Conservation (phyloP, 1,140 invertebrate genomes). For the Brachionus rubens region DNA sequence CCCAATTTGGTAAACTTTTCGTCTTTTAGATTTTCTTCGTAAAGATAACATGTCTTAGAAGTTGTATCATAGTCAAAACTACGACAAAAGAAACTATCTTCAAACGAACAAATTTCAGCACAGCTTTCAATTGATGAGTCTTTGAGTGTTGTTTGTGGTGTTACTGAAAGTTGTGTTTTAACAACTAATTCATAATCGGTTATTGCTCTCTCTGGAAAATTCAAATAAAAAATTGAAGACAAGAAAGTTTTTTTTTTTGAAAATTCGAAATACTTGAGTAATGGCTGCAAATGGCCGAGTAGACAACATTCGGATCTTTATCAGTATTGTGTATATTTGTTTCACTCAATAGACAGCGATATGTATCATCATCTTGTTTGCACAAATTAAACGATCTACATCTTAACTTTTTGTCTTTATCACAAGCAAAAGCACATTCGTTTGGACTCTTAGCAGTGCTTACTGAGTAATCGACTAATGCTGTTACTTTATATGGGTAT, state of each 20-base stretch:
- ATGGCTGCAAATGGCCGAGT: slow-evolving; percentile 30
- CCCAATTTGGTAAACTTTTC: slow-evolving; percentile 4
- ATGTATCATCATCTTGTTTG: slow-evolving; percentile 32
- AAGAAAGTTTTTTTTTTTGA: not conserved
- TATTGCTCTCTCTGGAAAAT: not conserved
- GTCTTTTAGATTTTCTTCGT: slow-evolving; percentile 17
- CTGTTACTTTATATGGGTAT: slow-evolving; percentile 35
- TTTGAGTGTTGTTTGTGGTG: not conserved
- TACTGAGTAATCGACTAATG: slow-evolving; percentile 22
- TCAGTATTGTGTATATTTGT: slow-evolving; percentile 20
- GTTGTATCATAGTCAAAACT: slow-evolving; percentile 18
- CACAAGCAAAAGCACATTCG: slow-evolving; percentile 43
- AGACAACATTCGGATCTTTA: slow-evolving; percentile 32
- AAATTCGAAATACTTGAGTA: not conserved
- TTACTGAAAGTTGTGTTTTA: not conserved
- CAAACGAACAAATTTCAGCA: slow-evolving; percentile 30
- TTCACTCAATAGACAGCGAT: slow-evolving; percentile 29
- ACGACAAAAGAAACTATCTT: slow-evolving; percentile 25
- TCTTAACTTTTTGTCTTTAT: not conserved
- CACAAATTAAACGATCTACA: slow-evolving; percentile 42
- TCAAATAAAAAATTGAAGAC: not conserved
- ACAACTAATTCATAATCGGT: slow-evolving; percentile 19
- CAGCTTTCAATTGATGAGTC: not conserved
- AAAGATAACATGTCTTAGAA: not conserved
- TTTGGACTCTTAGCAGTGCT: not conserved